A percentile compares a stretch with the other conserved stretches of the same genome.
These are phyloP conservation scores for Ceratotherium simum DNA, from an alignment of 2,113 vertebrate species.

Conservation along the genomic window DNA sequence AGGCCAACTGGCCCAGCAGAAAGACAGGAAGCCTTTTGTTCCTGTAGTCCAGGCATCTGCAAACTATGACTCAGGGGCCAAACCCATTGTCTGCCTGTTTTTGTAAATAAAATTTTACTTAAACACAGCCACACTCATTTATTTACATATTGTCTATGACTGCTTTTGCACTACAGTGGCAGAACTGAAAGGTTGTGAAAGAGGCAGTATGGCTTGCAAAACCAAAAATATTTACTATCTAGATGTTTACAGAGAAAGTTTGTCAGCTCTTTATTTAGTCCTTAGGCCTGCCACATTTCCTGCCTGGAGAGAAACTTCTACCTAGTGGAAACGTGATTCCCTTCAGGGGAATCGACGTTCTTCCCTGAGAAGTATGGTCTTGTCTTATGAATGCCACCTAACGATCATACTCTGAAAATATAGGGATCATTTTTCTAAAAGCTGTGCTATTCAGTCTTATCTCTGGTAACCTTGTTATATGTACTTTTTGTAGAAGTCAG, in stretches of 20 bases:
- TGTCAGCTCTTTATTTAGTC: neutral
- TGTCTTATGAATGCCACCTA: neutral
- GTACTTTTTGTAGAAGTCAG: neutral
- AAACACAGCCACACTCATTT: neutral
- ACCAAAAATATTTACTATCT: neutral
- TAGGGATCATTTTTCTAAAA: neutral
- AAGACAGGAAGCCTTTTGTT: neutral
- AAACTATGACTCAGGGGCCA: neutral
- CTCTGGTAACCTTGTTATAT: neutral
- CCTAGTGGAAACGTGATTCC: neutral
- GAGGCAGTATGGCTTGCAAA: neutral
- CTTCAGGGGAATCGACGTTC: neutral
- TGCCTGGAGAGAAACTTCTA: neutral
- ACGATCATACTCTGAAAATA: neutral
- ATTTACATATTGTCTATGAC: neutral
- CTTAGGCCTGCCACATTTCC: neutral
- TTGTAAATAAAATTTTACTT: slow-evolving; percentile 25
- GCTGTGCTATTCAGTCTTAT: neutral
- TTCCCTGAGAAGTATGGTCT: neutral
- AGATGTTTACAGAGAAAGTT: neutral
- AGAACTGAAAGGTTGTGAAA: neutral
- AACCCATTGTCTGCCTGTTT: neutral
- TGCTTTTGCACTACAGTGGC: neutral
- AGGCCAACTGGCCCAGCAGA: neutral
- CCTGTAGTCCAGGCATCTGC: neutral